Evolutionary conservation across 2,888 invertebrate species (phyloP), one percentile per base, ranked within the genome.

Genomic region (Dicyrtomina minuta): DNA sequence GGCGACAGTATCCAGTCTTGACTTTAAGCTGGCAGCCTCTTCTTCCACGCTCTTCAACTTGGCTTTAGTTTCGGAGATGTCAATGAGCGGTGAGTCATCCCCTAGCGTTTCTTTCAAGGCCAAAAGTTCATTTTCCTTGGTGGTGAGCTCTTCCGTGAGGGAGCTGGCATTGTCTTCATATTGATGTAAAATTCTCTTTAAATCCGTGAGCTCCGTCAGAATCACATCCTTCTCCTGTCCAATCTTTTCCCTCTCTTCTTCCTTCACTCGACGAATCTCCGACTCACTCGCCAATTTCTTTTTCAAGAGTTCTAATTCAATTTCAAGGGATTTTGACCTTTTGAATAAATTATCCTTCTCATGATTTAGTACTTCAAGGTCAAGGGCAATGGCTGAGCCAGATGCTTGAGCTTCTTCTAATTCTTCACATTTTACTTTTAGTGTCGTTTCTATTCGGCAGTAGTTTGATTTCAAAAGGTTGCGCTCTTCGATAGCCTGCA

Each of bases 41-140:
- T 73, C 71, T 59, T 78, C 73, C 1, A 68, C 65, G 53, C 61
- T 73, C 43, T 66, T 72, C 6, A 74, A 65, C 27, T 72, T 73
- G 1, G 77, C 77, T 66, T 72, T 72, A 1, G 74, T 62, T 61
- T 78, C 78, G n/a, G 78, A 74, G 55, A 76, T 70, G 53, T 78
- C 78, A 51, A 78, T 64, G 5, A 78, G 46, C 2, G 78, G 78
- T 15, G 78, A 78, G 62, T 78, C 78, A 27, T 78, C 78, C 15
- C 77, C 78, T 5, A 78, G 58, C 1, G 70, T 71, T 53, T 78
- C 77, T 61, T 76, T 75, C 15, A 78, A 39, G 15, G 73, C 70
- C 15, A 68, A 41, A 15, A 78, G 58, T 61, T 78, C 77, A 69
- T 74, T 77, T 59, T 78, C 78, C 41, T 77, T 72, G 24, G 70